A percentile compares a stretch with the other conserved stretches of the same genome.
Evolutionary conservation across 2,888 invertebrate genomes (phyloP).

Genomic region (Xanthia togata): DNA sequence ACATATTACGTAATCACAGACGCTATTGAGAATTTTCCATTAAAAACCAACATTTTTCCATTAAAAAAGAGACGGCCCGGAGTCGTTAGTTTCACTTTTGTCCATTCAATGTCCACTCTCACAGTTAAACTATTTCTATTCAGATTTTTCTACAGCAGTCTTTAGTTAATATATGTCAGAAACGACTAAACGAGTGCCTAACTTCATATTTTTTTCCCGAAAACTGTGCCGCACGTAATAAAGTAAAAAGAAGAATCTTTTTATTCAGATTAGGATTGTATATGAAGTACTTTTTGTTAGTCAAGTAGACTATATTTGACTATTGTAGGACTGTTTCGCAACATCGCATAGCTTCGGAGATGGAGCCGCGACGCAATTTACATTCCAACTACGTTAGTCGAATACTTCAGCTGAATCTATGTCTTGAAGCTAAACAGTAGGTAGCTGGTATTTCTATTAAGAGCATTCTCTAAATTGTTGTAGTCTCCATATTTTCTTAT

Average conservation of each 20-base stretch:
- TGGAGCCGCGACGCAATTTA: slow-evolving; percentile 49
- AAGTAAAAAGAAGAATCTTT: slow-evolving; percentile 35
- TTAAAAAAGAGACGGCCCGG: slow-evolving; percentile 21
- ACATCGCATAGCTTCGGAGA: slow-evolving; percentile 31
- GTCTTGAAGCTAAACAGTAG: slow-evolving; percentile 31
- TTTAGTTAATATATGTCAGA: slow-evolving; percentile 16
- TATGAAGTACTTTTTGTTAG: slow-evolving; percentile 45
- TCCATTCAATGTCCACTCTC: slow-evolving; percentile 15
- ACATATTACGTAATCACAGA: slow-evolving; percentile 27
- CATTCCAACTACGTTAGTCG: slow-evolving; percentile 53
- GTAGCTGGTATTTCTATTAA: slow-evolving; percentile 41
- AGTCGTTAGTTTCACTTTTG: slow-evolving; percentile 28
- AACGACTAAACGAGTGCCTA: slow-evolving; percentile 14
- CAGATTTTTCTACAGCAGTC: slow-evolving; percentile 4
- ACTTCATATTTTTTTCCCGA: slow-evolving; percentile 14
- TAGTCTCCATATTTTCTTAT: slow-evolving; percentile 8
- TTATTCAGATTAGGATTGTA: slow-evolving; percentile 51
- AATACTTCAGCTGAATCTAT: slow-evolving; percentile 54
- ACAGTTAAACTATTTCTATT: slow-evolving; percentile 21
- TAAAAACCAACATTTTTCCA: slow-evolving; percentile 48
- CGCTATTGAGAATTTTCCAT: slow-evolving; percentile 27
- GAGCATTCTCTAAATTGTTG: slow-evolving; percentile 23
- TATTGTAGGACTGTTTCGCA: slow-evolving; percentile 13
- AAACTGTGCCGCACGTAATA: slow-evolving; percentile 25
- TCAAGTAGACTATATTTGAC: slow-evolving; percentile 13